Evolutionary conservation across 2,888 invertebrate species (phyloP).

Genomic region (Melieria omissa): DNA sequence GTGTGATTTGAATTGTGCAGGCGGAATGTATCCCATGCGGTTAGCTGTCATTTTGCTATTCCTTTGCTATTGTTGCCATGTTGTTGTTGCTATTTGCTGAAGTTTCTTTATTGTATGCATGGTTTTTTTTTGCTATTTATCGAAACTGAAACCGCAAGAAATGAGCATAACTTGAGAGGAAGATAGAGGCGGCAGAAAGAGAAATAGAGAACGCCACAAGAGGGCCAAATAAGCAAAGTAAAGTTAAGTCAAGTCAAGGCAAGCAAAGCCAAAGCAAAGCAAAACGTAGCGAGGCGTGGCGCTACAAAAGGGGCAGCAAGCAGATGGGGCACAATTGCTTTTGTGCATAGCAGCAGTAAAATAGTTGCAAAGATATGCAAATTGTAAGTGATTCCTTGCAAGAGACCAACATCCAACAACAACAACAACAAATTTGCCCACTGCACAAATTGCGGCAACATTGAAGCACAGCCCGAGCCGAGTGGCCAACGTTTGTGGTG

Average conservation of each 20-base stretch:
- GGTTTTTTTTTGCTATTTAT: conserved; percentile 2
- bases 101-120: background rate
- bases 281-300: no score
- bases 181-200: background rate
- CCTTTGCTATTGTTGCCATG: background rate
- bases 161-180: background rate
- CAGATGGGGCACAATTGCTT: background rate
- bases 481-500: no score
- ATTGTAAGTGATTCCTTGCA: conserved; percentile 14
- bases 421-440: no score
- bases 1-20: background rate
- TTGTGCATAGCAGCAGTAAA: conserved; percentile 4
- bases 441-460: no score
- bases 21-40: conserved; percentile 1
- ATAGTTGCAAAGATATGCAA: conserved; percentile 15
- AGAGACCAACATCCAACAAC: background rate
- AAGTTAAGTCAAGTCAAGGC: no score
- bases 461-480: no score
- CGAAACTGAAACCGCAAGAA: conserved; percentile 6
- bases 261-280: no score
- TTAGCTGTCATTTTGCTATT: conserved; percentile 10
- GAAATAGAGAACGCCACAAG: no score
- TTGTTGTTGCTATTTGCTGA: no score
- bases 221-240: background rate
- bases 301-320: no score